Percentiles rank a stretch among this genome's conserved stretches.
These are phyloP conservation scores for Sceloporus tristichus DNA, from an alignment of 2,113 vertebrate genomes.

Conservation along the genomic window DNA sequence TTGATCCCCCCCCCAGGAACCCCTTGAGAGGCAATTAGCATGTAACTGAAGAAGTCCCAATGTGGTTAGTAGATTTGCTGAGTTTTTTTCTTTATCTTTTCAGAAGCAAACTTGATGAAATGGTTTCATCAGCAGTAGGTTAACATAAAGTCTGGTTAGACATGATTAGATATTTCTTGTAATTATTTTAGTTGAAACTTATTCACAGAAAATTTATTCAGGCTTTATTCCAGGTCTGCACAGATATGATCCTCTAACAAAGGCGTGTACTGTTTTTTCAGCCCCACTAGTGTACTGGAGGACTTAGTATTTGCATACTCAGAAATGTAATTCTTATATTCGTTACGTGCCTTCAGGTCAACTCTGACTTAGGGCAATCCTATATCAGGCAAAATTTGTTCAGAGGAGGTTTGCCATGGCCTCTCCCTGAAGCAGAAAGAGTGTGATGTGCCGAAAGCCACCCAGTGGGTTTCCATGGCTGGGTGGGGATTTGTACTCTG, in stretches of 20 bases:
- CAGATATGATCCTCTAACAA: neutral
- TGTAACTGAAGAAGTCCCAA: slow-evolving; percentile 45
- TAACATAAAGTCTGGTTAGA: slow-evolving; percentile 38
- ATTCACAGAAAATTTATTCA: neutral
- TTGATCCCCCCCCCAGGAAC: neutral
- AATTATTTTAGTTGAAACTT: neutral
- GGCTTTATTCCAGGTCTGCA: neutral
- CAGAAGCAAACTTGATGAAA: slow-evolving; percentile 67
- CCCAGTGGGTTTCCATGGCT: too few species aligned
- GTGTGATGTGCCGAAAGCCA: too few species aligned
- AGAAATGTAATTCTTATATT: too few species aligned
- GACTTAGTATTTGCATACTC: too few species aligned
- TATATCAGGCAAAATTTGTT: too few species aligned
- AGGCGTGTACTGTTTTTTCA: neutral
- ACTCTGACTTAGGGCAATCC: too few species aligned
- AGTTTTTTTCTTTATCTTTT: slow-evolving; percentile 34
- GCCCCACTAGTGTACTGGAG: neutral
- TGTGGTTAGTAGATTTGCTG: slow-evolving; percentile 39
- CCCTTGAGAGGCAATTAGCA: slow-evolving; percentile 76
- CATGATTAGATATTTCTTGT: neutral
- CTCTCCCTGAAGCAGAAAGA: too few species aligned
- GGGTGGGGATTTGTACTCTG: too few species aligned
- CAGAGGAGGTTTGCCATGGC: too few species aligned
- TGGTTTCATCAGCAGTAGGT: slow-evolving; percentile 69
- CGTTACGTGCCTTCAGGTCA: too few species aligned